Percentiles rank a stretch among this genome's conserved stretches.
Conservation (phyloP, 1,140 invertebrate genomes). For the Brevipalpus yothersi region DNA sequence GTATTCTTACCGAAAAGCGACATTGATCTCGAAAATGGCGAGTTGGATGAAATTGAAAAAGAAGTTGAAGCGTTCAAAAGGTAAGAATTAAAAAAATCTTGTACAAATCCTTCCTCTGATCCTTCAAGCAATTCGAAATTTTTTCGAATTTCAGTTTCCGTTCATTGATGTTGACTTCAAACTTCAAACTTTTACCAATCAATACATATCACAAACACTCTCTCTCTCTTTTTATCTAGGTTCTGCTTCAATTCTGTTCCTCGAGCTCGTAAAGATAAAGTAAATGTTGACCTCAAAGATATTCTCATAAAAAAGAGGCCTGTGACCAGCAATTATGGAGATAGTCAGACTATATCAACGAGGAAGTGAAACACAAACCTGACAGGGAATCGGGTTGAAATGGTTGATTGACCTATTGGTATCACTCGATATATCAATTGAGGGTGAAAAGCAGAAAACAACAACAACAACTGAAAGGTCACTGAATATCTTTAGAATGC, state of each 20-base stretch:
- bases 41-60: constrained; percentile 43
- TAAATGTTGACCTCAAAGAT: constrained; percentile 43
- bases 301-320: constrained; percentile 19
- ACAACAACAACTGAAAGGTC: neutral
- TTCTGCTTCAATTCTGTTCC: constrained; percentile 46
- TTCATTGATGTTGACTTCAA: neutral
- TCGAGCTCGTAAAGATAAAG: constrained; percentile 37
- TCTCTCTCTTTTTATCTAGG: constrained; percentile 12
- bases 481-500: neutral
- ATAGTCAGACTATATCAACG: neutral
- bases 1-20: constrained; percentile 43
- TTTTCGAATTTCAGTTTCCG: neutral
- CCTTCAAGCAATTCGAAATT: neutral
- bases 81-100: constrained; percentile 6
- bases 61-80: constrained; percentile 52
- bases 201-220: neutral
- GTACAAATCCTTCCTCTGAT: too few relatives aligned
- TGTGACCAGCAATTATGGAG: neutral
- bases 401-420: neutral
- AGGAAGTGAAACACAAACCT: neutral
- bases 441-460: neutral
- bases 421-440: neutral
- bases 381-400: neutral
- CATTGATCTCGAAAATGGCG: constrained; percentile 41
- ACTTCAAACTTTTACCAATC: neutral